Conservation (phyloP, 2,888 invertebrate species). For the Sesia bembeciformis region DNA sequence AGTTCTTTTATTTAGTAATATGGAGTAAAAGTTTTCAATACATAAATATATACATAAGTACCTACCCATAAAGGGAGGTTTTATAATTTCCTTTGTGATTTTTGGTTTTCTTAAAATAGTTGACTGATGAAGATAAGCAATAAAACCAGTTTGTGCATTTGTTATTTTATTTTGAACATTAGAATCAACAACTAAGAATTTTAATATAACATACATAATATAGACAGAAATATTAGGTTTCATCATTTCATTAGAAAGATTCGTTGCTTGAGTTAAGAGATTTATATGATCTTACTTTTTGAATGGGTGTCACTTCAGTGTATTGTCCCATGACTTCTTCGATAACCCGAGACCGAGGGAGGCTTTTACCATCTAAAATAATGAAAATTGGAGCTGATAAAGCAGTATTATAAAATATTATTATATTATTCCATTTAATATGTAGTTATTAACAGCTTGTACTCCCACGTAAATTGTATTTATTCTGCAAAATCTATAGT, state of each 20-base stretch:
- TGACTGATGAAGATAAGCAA: conserved; percentile 8
- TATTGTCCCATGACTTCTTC: conserved; percentile 51
- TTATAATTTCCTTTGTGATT: too few relatives aligned
- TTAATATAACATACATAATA: background rate
- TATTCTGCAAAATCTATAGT: too few relatives aligned
- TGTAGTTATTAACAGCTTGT: conserved; percentile 18
- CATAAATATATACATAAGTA: too few relatives aligned
- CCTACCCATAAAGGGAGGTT: too few relatives aligned
- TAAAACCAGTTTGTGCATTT: conserved; percentile 34
- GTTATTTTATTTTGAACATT: background rate
- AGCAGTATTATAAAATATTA: background rate
- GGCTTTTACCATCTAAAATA: conserved; percentile 44
- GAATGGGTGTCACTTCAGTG: conserved; percentile 29
- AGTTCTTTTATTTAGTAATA: too few relatives aligned
- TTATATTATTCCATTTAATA: conserved; percentile 4
- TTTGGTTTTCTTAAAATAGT: too few relatives aligned
- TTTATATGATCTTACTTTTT: conserved; percentile 31
- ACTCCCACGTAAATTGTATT: conserved; percentile 40
- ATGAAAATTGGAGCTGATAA: conserved; percentile 13
- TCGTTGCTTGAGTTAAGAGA: conserved; percentile 21
- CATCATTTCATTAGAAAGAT: conserved; percentile 1
- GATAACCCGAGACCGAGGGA: conserved; percentile 38
- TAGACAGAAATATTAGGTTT: background rate
- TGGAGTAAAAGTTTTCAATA: too few relatives aligned
- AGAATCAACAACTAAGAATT: background rate